phyloP scores from a whole-genome alignment of 1,140 invertebrate genomes.

The Reticulitermes speratus region DNA sequence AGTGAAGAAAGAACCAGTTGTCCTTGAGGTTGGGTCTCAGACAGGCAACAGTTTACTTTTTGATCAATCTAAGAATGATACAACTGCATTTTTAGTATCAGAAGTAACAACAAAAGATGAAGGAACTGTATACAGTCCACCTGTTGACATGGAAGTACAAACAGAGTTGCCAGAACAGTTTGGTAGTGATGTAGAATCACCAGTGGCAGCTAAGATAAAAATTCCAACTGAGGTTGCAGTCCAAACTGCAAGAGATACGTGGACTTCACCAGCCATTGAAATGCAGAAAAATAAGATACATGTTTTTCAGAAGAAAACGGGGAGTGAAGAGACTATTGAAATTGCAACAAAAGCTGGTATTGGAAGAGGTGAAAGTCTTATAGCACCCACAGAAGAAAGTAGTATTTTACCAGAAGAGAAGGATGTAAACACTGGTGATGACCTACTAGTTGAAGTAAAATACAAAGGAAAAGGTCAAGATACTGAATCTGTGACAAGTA shows the following conservation, averaged over 20 bases:
- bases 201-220: conserved; percentile 1
- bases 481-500: conserved; percentile 41
- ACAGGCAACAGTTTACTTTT: conserved; percentile 34
- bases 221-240: conserved; percentile 42
- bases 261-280: background rate
- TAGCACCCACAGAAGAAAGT: background rate
- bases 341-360: conserved; percentile 60
- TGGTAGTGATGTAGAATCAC: background rate
- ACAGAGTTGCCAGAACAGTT: conserved; percentile 42
- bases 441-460: conserved; percentile 71
- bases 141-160: conserved; percentile 59
- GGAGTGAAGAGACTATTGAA: conserved; percentile 73
- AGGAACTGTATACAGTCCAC: conserved; percentile 48
- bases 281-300: conserved; percentile 61
- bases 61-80: background rate
- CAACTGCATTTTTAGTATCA: background rate
- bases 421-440: conserved; percentile 51
- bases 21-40: conserved; percentile 35
- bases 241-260: conserved; percentile 43
- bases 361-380: background rate
- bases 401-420: conserved; percentile 11
- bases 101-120: conserved; percentile 17
- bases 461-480: conserved; percentile 55
- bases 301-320: conserved; percentile 64
- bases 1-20: background rate